Conservation (phyloP, 1,140 invertebrate species). For the Pogonognathellus flavescens region DNA sequence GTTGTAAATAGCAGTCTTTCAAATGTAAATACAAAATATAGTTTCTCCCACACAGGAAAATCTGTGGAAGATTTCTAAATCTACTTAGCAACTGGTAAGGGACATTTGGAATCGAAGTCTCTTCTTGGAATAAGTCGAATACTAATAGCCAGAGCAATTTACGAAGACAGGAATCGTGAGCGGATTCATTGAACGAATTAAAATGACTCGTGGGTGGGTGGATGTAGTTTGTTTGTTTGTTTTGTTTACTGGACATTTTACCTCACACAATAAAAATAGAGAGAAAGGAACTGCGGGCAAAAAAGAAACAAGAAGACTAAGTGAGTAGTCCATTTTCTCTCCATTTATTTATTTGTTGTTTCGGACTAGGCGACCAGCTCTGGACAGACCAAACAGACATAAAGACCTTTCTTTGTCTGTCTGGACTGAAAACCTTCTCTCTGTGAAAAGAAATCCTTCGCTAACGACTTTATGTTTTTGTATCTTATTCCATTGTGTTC, state of each 20-base stretch:
- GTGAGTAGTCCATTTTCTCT: slow-evolving; percentile 25
- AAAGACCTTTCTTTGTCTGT: not conserved
- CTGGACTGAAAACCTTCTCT: not conserved
- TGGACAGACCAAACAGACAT: not conserved
- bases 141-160: not conserved
- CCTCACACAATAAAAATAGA: not conserved
- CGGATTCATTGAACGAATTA: slow-evolving; percentile 29
- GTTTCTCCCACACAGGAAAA: too few species aligned
- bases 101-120: not conserved
- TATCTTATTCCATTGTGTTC: slow-evolving; percentile 19
- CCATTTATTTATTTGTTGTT: slow-evolving; percentile 43
- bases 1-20: not conserved
- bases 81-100: not conserved
- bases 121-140: not conserved
- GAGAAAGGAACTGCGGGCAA: not conserved
- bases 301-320: not conserved
- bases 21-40: not conserved
- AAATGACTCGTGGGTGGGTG: slow-evolving; percentile 1
- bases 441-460: slow-evolving; percentile 23
- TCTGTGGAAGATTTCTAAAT: too few species aligned
- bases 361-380: not conserved
- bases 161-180: not conserved
- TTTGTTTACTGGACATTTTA: slow-evolving; percentile 12
- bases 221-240: slow-evolving; percentile 17
- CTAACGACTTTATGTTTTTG: slow-evolving; percentile 39